Conservation (phyloP, 2,797 vertebrate genomes). For the Alcedo quadribrachys region DNA sequence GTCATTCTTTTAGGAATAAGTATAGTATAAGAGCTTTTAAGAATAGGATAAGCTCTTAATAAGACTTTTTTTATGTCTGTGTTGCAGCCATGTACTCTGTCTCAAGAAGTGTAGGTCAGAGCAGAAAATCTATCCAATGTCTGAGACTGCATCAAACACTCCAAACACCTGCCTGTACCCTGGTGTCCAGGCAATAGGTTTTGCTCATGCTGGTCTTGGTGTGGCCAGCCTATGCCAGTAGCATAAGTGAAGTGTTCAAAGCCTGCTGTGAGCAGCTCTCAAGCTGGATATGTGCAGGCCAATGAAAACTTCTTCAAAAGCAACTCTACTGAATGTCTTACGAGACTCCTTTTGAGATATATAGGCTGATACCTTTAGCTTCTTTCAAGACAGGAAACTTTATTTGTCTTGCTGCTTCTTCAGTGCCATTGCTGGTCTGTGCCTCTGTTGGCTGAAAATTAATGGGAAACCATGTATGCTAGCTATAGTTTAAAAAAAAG, state of each 20-base stretch:
- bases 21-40: background rate
- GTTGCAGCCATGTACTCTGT: background rate
- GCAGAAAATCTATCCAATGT: background rate
- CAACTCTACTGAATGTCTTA: background rate
- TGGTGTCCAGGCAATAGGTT: accelerated
- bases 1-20: background rate
- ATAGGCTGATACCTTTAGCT: background rate
- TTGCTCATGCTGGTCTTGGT: background rate
- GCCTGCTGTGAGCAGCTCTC: background rate
- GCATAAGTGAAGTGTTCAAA: background rate
- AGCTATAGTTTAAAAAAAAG: background rate
- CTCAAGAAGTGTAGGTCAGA: background rate
- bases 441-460: background rate
- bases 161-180: background rate
- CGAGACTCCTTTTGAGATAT: background rate
- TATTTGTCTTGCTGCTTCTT: background rate
- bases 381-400: background rate
- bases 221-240: background rate
- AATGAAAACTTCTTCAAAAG: background rate
- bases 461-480: background rate
- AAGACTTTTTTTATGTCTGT: background rate
- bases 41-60: background rate
- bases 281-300: background rate
- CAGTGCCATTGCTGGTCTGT: background rate
- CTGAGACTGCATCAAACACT: accelerated